Percentiles rank a stretch among this genome's conserved stretches.
Conservation (phyloP, 2,113 vertebrate species). For the Odontesthes bonariensis region DNA sequence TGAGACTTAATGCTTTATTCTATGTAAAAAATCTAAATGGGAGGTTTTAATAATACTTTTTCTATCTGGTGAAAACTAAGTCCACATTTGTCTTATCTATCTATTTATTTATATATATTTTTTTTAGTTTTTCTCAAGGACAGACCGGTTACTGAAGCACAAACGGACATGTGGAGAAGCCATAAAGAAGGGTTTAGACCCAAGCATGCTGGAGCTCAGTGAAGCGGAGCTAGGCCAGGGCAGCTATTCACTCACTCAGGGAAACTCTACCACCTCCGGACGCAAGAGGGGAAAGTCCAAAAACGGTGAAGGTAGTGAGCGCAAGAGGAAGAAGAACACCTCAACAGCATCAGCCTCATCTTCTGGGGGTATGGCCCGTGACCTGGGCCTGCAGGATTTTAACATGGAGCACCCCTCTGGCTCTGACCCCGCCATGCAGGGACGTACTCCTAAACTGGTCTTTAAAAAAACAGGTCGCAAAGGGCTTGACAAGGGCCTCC, state of each 20-base stretch:
- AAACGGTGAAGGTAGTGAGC: conserved; percentile 89
- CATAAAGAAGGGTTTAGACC: conserved; percentile 95
- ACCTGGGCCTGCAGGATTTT: conserved; percentile 89
- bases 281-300: conserved; percentile 95
- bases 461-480: conserved; percentile 94
- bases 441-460: conserved; percentile 91
- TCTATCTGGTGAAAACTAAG: neutral
- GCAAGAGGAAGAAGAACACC: conserved; percentile 88
- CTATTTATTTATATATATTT: neutral
- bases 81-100: neutral
- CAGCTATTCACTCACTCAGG: conserved; percentile 92
- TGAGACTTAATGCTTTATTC: too few species aligned
- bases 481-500: conserved; percentile 88
- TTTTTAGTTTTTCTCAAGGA: conserved; percentile 96
- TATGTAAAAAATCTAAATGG: too few species aligned
- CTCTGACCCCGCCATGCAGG: conserved; percentile 85
- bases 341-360: conserved; percentile 51
- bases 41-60: too few species aligned
- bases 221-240: conserved; percentile 90
- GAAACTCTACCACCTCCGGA: conserved; percentile 91
- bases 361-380: conserved; percentile 84
- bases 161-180: conserved; percentile 98
- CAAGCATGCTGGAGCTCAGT: conserved; percentile 88
- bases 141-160: conserved; percentile 99
- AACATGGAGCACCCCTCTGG: conserved; percentile 90